These are phyloP conservation scores for Chymomyza fuscimana DNA, from an alignment of 2,888 invertebrate genomes.

Conservation along the genomic window DNA sequence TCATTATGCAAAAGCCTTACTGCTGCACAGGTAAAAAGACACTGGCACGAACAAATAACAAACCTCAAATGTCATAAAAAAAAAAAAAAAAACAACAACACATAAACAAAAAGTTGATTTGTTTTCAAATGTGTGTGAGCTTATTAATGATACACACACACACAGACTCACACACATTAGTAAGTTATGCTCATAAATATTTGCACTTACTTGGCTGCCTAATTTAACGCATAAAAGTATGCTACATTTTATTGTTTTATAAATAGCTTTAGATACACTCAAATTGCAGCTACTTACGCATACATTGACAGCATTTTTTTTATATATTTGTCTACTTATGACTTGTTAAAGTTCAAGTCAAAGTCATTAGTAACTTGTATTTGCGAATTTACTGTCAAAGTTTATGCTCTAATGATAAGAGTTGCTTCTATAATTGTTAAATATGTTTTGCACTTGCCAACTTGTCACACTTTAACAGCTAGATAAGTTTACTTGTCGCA, in stretches of 20 bases:
- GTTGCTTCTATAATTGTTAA: constrained; percentile 31
- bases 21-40: neutral
- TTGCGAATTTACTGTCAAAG: neutral
- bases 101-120: constrained; percentile 6
- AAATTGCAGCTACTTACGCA: neutral
- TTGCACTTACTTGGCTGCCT: constrained; percentile 31
- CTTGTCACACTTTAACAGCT: constrained; percentile 38
- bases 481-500: neutral
- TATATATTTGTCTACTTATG: neutral
- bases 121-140: neutral
- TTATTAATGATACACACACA: constrained; percentile 2
- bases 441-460: constrained; percentile 1
- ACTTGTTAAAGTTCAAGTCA: constrained; percentile 2
- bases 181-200: neutral
- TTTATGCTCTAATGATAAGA: neutral
- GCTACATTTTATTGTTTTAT: constrained; percentile 46
- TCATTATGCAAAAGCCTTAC: neutral
- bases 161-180: neutral
- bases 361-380: constrained; percentile 29
- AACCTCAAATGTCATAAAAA: constrained; percentile 1
- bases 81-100: neutral
- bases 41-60: neutral
- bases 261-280: constrained; percentile 20
- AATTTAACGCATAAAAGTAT: constrained; percentile 28
- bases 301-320: neutral